Percentiles rank a stretch among this genome's conserved stretches.
These are phyloP conservation scores for Didymodactylos carnosus DNA, from an alignment of 2,888 invertebrate genomes.

Conservation along the genomic window DNA sequence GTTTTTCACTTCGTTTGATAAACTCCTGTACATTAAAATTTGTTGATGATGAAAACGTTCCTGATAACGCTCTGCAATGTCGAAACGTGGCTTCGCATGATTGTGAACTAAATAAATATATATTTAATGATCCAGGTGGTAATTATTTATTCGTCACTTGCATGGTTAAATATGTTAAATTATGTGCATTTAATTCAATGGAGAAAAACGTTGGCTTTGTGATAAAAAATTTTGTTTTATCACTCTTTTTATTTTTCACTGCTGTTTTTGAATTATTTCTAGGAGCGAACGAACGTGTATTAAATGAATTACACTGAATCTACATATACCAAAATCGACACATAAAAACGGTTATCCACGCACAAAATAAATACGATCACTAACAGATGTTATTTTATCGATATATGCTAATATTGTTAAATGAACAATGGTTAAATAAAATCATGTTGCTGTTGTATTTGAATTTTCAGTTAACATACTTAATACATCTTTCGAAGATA, in stretches of 20 bases:
- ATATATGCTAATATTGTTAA: too few species aligned
- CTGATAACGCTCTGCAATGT: background rate
- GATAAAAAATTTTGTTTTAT: background rate
- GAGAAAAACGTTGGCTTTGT: background rate
- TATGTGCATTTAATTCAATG: background rate
- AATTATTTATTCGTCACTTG: background rate
- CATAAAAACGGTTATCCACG: too few species aligned
- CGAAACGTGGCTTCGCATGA: background rate
- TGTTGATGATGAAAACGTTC: background rate
- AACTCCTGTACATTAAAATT: background rate
- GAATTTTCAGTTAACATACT: background rate
- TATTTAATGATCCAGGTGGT: background rate
- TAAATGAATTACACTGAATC: too few species aligned
- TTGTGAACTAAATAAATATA: background rate
- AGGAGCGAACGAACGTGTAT: too few species aligned
- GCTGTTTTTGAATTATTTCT: too few species aligned
- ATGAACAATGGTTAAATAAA: too few species aligned
- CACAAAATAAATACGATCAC: too few species aligned
- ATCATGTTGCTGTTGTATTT: too few species aligned
- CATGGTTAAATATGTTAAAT: background rate
- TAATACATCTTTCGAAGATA: background rate
- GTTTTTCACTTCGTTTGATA: background rate
- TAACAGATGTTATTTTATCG: too few species aligned
- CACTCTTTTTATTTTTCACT: too few species aligned
- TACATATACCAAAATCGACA: too few species aligned